phyloP scores from a whole-genome alignment of 2,113 vertebrate species.

The Clarias gariepinus region DNA sequence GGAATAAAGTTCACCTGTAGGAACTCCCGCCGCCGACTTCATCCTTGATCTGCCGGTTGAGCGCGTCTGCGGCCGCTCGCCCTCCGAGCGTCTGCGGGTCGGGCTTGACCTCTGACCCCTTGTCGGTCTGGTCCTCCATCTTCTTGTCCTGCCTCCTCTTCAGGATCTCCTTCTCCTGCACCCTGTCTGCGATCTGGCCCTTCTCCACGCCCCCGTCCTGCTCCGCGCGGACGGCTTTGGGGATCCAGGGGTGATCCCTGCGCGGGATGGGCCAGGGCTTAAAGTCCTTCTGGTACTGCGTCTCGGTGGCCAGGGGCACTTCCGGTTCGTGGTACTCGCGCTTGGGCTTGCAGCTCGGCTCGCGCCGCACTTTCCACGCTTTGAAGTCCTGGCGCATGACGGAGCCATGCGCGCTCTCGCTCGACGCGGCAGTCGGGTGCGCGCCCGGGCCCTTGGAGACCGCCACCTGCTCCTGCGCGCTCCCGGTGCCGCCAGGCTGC shows the following conservation, averaged over 20 bases:
- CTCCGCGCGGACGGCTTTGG: slow-evolving; percentile 72
- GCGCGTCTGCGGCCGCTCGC: slow-evolving; percentile 81
- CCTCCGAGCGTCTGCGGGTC: slow-evolving; percentile 65
- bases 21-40: slow-evolving; percentile 80
- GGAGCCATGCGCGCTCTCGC: slow-evolving; percentile 74
- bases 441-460: slow-evolving; percentile 67
- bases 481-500: slow-evolving; percentile 70
- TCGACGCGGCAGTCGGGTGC: slow-evolving; percentile 58
- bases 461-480: slow-evolving; percentile 70
- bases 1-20: slow-evolving; percentile 79
- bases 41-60: slow-evolving; percentile 90
- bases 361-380: slow-evolving; percentile 88
- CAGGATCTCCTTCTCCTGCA: slow-evolving; percentile 73
- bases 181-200: slow-evolving; percentile 72
- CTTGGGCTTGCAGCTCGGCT: slow-evolving; percentile 91
- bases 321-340: slow-evolving; percentile 90
- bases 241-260: slow-evolving; percentile 93
- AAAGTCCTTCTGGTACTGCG: slow-evolving; percentile 97
- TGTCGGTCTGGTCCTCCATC: slow-evolving; percentile 52
- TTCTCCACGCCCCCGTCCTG: slow-evolving; percentile 74
- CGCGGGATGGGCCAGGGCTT: slow-evolving; percentile 92
- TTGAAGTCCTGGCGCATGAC: slow-evolving; percentile 96
- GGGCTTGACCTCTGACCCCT: slow-evolving; percentile 30
- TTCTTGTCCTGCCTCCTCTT: slow-evolving; percentile 56
- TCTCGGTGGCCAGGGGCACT: slow-evolving; percentile 87